These are phyloP conservation scores for Chymomyza costata DNA, from an alignment of 1,140 invertebrate species.

Conservation along the genomic window DNA sequence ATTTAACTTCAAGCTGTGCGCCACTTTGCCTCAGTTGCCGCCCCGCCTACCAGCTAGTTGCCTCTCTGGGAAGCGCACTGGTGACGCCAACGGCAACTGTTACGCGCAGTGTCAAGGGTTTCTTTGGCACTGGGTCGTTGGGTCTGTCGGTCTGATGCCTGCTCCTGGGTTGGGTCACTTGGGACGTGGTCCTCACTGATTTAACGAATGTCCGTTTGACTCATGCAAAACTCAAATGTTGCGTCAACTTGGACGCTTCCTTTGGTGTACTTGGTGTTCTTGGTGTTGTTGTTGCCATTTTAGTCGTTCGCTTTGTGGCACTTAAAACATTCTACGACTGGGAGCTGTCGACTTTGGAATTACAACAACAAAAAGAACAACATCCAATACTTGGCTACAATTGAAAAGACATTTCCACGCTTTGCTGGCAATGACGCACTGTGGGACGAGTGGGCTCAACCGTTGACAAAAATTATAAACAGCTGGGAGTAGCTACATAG, in stretches of 20 bases:
- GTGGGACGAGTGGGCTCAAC: too few relatives aligned
- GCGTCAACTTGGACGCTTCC: conserved; percentile 1
- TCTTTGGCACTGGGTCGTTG: too few relatives aligned
- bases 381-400: conserved; percentile 12
- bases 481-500: too few relatives aligned
- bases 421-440: too few relatives aligned
- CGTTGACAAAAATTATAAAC: too few relatives aligned
- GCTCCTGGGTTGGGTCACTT: conserved; percentile 52
- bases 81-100: not conserved
- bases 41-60: not conserved
- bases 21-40: conserved; percentile 9
- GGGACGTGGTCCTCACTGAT: conserved; percentile 32
- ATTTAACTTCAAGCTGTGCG: conserved; percentile 68
- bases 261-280: too few relatives aligned
- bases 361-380: not conserved
- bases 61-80: not conserved
- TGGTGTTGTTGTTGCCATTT: too few relatives aligned
- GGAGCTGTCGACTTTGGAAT: too few relatives aligned
- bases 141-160: conserved; percentile 39
- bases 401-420: conserved; percentile 12
- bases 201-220: conserved; percentile 44
- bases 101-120: conserved; percentile 53
- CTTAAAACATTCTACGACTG: too few relatives aligned
- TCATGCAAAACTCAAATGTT: too few relatives aligned
- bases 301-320: too few relatives aligned